Base-by-base conservation (phyloP, 2,113 vertebrate genomes). In the Nansenia antarctica region DNA sequence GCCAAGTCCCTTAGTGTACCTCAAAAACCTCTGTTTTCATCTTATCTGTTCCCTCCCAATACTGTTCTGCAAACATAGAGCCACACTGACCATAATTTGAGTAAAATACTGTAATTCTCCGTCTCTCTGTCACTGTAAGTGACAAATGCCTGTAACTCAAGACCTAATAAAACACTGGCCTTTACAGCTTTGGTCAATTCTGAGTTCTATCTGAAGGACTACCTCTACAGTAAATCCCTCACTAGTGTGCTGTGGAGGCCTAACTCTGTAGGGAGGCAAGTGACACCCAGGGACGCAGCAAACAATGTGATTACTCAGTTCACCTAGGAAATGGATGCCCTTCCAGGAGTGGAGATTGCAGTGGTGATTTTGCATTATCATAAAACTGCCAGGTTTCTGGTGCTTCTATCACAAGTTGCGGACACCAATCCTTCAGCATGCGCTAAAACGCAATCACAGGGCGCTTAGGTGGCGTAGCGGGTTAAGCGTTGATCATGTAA, bases 291-390 rank as follows among this genome's bases (percentile, higher is more conserved):
- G 47, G 45, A 65, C 18, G 64, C 42, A 4, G 37, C 27, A 59
- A 65, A 52, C 5, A 9, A n/a, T n/a, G 42, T 14, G 8, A 70
- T 70, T 70, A 71, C 27, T 42, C 34, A 45, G 42, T 62, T 66
- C 37, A 27, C 18, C 63, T 42, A 22, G 22, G 27, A 71, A 60
- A 60, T 61, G 15, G 47, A 70, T 62, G 66, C 65, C 55, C 55
- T 65, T 69, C 69, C 22, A 6, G 11, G 22, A 45, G 52, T 47
- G 32, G n/a, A 64, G 52, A 53, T 63, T 35, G 27, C 30, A 12
- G 53, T 22, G 24, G 54, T 32, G 31, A 31, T 27, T 26, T 35
- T 14, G 27, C 27, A 22, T 58, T 52, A 31, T 49, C 20, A 42
- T 67, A 71, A 67, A 39, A 59, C 58, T n/a, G 31, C 58, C 42